A percentile compares a stretch with the other conserved stretches of the same genome.
Evolutionary conservation across 2,113 vertebrate species (phyloP).

Genomic region (Pollimyrus isidori): DNA sequence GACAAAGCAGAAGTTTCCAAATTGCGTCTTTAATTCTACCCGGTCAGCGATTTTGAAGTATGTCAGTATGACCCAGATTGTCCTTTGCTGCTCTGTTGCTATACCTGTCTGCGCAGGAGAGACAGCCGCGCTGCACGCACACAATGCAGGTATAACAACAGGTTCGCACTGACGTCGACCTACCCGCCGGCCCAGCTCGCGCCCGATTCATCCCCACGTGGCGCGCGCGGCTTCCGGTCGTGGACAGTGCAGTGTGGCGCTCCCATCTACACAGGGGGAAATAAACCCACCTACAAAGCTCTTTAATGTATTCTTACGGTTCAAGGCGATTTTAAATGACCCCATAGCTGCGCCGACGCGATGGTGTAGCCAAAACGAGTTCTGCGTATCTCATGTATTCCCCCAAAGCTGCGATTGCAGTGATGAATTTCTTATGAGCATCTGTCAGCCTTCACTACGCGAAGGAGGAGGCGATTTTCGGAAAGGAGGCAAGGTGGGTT

Average conservation of each 20-base stretch:
- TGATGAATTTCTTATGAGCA: not conserved
- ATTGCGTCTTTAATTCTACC: not conserved
- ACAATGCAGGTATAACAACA: conserved; percentile 56
- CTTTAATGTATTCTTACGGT: not conserved
- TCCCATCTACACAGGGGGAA: not conserved
- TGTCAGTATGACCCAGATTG: not conserved
- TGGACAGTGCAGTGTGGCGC: not conserved
- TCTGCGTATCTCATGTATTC: not conserved
- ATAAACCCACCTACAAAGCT: not conserved
- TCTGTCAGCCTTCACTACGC: not conserved
- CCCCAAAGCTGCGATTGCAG: not conserved
- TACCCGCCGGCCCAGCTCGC: conserved; percentile 38
- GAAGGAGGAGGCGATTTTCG: not conserved
- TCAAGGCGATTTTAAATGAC: not conserved
- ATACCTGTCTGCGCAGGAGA: conserved; percentile 41
- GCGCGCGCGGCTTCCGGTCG: not conserved
- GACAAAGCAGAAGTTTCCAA: not conserved
- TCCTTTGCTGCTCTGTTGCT: conserved; percentile 37
- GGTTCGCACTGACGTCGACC: conserved; percentile 52
- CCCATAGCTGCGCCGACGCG: not conserved
- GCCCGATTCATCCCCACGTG: conserved; percentile 25
- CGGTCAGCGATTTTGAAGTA: not conserved
- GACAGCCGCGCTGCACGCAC: conserved; percentile 57
- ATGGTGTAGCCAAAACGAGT: not conserved
- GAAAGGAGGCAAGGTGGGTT: not conserved